Evolutionary conservation across 2,797 vertebrate genomes (phyloP).

Genomic region (Chromis chromis): DNA sequence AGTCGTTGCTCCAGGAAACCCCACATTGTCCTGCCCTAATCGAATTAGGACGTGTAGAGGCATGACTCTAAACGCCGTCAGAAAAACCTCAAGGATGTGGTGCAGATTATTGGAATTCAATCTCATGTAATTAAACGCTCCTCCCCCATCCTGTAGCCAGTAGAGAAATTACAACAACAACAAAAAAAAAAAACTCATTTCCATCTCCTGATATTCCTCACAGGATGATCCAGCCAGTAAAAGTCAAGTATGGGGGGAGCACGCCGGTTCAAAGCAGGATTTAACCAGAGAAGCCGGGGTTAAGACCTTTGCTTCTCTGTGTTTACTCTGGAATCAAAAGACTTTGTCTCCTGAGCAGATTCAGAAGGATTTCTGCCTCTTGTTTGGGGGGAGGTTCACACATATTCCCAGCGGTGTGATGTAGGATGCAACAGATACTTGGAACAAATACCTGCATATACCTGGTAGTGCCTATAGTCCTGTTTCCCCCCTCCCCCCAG

Average conservation of each 20-base stretch:
- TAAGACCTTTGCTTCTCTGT: conserved; percentile 50
- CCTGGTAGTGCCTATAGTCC: neutral
- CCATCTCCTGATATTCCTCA: conserved; percentile 45
- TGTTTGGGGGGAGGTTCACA: conserved; percentile 43
- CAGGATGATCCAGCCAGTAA: conserved; percentile 42
- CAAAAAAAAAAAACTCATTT: conserved; percentile 38
- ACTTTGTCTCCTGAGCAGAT: conserved; percentile 50
- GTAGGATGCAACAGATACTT: conserved; percentile 39
- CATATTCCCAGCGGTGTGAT: conserved; percentile 47
- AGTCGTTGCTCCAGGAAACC: conserved; percentile 53
- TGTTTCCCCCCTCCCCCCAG: too few relatives aligned
- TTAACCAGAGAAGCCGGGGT: conserved; percentile 43
- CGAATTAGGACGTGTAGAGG: conserved; percentile 70
- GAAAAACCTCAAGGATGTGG: conserved; percentile 68
- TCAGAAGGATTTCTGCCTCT: conserved; percentile 39
- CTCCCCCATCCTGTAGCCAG: conserved; percentile 30
- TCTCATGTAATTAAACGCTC: conserved; percentile 71
- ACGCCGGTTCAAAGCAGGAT: conserved; percentile 49
- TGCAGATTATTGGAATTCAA: conserved; percentile 75
- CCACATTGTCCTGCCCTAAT: conserved; percentile 63
- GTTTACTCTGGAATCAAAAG: conserved; percentile 66
- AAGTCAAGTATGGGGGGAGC: conserved; percentile 47
- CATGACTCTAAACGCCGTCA: conserved; percentile 54
- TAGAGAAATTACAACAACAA: conserved; percentile 8
- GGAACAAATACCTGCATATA: conserved; percentile 28